phyloP scores from a whole-genome alignment of 2,113 vertebrate genomes.

The Felis catus region DNA sequence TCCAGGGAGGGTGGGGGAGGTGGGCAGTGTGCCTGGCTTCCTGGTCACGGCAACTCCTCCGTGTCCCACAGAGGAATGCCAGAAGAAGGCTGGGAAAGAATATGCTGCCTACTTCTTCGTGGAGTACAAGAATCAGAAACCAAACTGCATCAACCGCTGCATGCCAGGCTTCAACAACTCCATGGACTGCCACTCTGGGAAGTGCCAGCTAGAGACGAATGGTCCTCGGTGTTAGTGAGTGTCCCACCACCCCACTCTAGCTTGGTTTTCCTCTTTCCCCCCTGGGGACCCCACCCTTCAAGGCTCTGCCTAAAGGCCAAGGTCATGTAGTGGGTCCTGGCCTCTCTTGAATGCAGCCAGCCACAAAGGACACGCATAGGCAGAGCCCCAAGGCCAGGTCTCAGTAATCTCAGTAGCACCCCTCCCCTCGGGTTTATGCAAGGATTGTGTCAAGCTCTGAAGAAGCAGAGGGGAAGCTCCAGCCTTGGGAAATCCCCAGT shows the following conservation, averaged over 20 bases:
- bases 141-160: slow-evolving; percentile 39
- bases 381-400: neutral
- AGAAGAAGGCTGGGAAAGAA: accelerated
- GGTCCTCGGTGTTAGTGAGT: slow-evolving; percentile 74
- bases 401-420: neutral
- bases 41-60: neutral
- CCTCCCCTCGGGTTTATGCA: neutral
- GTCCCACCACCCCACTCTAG: too few species aligned
- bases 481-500: neutral
- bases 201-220: neutral
- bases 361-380: neutral
- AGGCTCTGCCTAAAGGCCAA: neutral
- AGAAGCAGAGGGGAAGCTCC: neutral
- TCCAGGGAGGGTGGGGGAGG: neutral
- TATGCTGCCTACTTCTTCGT: neutral
- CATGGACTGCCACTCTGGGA: slow-evolving; percentile 39
- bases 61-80: slow-evolving; percentile 41
- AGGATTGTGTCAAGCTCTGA: neutral
- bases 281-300: neutral
- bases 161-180: accelerated
- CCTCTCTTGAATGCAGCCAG: neutral
- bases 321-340: neutral
- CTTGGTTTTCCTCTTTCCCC: too few species aligned
- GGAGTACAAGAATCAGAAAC: neutral
- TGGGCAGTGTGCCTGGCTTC: accelerated